These are phyloP conservation scores for Oplegnathus fasciatus DNA, from an alignment of 2,113 vertebrate genomes.

Conservation along the genomic window DNA sequence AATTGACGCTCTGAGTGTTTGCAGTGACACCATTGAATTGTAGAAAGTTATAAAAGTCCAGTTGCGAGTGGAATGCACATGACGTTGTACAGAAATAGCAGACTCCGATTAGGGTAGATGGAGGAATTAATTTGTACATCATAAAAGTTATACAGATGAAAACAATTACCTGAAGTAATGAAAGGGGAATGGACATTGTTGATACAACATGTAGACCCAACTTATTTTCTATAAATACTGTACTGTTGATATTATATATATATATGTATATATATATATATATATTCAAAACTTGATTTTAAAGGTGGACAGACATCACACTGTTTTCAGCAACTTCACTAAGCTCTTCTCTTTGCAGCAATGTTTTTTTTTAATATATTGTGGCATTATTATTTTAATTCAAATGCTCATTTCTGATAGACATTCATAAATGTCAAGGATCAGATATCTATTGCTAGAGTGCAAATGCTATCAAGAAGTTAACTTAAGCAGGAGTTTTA, in stretches of 20 bases:
- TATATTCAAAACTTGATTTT: background rate
- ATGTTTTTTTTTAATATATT: background rate
- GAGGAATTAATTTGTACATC: conserved; percentile 9
- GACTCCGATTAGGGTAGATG: background rate
- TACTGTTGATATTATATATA: conserved; percentile 35
- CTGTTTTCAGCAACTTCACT: background rate
- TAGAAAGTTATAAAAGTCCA: conserved; percentile 58
- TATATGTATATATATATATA: background rate
- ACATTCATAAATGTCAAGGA: conserved; percentile 1
- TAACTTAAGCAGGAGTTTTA: background rate
- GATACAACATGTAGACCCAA: conserved; percentile 8
- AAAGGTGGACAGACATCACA: background rate
- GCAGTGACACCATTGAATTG: conserved; percentile 88
- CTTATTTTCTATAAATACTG: conserved; percentile 30
- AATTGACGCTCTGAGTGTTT: conserved; percentile 86
- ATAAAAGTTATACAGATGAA: background rate
- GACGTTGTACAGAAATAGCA: conserved; percentile 15
- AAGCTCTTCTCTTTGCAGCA: background rate
- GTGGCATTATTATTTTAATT: background rate
- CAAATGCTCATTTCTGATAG: background rate
- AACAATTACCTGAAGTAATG: background rate
- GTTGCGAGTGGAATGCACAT: conserved; percentile 11
- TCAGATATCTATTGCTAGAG: background rate
- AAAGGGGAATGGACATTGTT: background rate
- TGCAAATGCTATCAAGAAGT: background rate